Conservation (phyloP, 2,888 invertebrate genomes). For the Mesopsocus fuscifrons region DNA sequence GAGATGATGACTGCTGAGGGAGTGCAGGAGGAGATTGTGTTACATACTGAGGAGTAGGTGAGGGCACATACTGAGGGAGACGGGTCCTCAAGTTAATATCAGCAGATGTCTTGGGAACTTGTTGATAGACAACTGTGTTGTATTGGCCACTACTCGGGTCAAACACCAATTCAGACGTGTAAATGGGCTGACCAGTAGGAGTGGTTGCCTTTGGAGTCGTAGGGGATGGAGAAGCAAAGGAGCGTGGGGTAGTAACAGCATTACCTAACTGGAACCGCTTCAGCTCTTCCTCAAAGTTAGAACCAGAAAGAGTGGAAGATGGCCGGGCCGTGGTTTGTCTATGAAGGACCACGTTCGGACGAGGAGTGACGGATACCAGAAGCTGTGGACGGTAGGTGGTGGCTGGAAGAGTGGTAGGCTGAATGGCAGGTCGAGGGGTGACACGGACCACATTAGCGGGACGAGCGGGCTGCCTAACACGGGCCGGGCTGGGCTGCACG, state of each 20-base stretch:
- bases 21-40: conserved; percentile 4
- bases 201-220: conserved; percentile 14
- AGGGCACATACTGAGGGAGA: conserved; percentile 43
- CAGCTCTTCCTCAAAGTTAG: conserved; percentile 54
- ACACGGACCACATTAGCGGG: conserved; percentile 31
- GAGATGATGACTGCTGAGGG: conserved; percentile 17
- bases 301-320: conserved; percentile 21
- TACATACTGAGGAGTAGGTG: not conserved
- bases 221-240: conserved; percentile 22
- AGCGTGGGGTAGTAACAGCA: conserved; percentile 24
- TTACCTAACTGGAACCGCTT: conserved; percentile 51
- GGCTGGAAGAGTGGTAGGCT: conserved; percentile 30
- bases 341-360: conserved; percentile 8
- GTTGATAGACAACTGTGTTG: conserved; percentile 58
- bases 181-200: conserved; percentile 39
- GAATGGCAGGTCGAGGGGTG: conserved; percentile 36
- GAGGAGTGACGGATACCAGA: conserved; percentile 17
- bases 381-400: conserved; percentile 46
- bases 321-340: conserved; percentile 14
- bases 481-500: conserved; percentile 17
- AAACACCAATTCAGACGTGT: conserved; percentile 57
- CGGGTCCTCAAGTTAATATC: conserved; percentile 52
- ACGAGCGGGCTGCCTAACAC: conserved; percentile 28
- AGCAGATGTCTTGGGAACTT: conserved; percentile 45
- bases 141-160: conserved; percentile 60